Base-by-base conservation (phyloP, 2,797 vertebrate genomes). In the Catharus ustulatus region DNA sequence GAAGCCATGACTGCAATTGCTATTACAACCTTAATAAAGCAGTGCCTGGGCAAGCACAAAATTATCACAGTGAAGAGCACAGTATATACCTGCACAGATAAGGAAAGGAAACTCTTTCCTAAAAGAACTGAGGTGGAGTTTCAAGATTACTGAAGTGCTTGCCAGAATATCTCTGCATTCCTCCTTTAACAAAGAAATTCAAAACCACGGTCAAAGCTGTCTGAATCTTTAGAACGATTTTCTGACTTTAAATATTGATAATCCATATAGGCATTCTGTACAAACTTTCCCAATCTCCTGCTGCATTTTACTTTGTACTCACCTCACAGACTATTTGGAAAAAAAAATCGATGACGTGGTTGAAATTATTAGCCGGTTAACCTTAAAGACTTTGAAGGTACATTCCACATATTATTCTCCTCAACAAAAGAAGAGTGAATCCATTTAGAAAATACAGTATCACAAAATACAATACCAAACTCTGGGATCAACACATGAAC, bases 101-200 rank as follows among this genome's bases (percentile, higher is more conserved):
- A 91, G 34, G 32, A 86, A 49, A 90, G 10, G 30, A 91, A 91
- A 88, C 34, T 74, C 64, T 27, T 71, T 69, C 49, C 73, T 91
- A 83, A 72, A 77, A 83, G 52, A 94, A 43, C 52, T 91, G 59
- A 91, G 36, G n/a, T 85, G 34, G 8, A 90, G 45, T 90, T 91
- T 80, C 49, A 72, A 91, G 75, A 24, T 75, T 85, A 94, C 72
- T 85, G 49, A 94, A 87, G 92, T 85, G 76, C 26, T 87, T 66
- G 4, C 27, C 63, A 90, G 55, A 90, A 29, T 57, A 94, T 74
- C 72, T 94, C 78, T 76, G 89, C 61, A 79, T 67, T 91, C 12
- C 49, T 51, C 58, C 42, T 78, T 87, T 26, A 87, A 87, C 34
- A 90, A 80, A 83, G 64, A 87, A 87, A 94, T 80, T 93, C 79